A percentile compares a stretch with the other conserved stretches of the same genome.
These are phyloP conservation scores for Turnix velox DNA, from an alignment of 2,113 vertebrate genomes.

Conservation along the genomic window DNA sequence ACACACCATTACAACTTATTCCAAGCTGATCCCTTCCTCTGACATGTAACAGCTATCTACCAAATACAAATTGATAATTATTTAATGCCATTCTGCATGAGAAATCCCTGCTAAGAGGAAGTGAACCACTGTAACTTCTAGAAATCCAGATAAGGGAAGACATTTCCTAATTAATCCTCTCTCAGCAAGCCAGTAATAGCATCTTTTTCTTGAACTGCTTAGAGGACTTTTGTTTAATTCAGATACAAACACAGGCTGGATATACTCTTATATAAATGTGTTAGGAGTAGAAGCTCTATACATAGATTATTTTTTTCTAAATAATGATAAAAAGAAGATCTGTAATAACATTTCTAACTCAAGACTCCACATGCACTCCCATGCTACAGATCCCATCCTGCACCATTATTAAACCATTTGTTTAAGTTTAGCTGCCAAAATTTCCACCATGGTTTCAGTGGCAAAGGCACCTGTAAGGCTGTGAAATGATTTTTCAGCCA, in stretches of 20 bases:
- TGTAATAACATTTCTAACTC: background rate
- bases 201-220: conserved; percentile 33
- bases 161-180: conserved; percentile 50
- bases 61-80: background rate
- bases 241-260: background rate
- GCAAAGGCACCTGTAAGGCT: background rate
- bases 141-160: conserved; percentile 50
- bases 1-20: background rate
- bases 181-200: conserved; percentile 35
- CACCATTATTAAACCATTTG: background rate
- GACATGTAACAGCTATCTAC: background rate
- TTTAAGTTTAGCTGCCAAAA: background rate
- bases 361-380: background rate
- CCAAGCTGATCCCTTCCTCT: background rate
- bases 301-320: background rate
- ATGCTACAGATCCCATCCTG: background rate
- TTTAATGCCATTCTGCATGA: background rate
- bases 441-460: background rate
- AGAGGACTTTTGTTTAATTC: background rate
- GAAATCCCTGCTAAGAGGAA: background rate
- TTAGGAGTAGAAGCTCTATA: background rate
- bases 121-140: conserved; percentile 67
- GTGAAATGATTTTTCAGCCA: background rate
- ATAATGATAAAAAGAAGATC: background rate
- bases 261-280: background rate